Evolutionary conservation across 1,140 invertebrate genomes (phyloP), one percentile per base, ranked within the genome.

Genomic region (Lepidurus packardi): DNA sequence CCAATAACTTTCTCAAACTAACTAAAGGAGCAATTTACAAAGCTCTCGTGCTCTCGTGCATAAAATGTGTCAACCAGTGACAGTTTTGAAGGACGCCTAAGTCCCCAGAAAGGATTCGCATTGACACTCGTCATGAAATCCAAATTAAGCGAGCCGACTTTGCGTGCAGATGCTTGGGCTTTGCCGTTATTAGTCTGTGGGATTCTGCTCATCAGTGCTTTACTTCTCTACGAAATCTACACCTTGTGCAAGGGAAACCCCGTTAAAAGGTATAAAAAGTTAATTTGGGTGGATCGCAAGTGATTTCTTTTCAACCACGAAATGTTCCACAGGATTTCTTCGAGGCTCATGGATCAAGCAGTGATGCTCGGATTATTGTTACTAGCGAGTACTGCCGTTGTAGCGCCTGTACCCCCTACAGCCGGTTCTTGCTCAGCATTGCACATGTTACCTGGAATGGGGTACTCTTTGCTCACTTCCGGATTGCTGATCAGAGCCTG

Each of bases 401-500:
- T 77, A 5, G 76, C 76, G 11, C 44, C 76, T 45, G 76, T 77
- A 21, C 76, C 76, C 13, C 41, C 65, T 11, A 77, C 45, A 7
- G 76, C 45, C 25, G 76, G 76, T n/a, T 77, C 76, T 8, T 77
- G 76, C 11, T 65, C 44, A 21, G 65, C 43, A 34, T 65, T 77
- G 34, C 65, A 53, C 7, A 47, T 77, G 25, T 45, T 45, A 24
- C 76, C 76, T 41, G 76, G 76, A 77, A 16, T 77, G 44, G 76
- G 43, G 24, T 77, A 77, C 25, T 45, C 44, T 5, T 16, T 77
- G 16, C 24, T 77, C 21, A 41, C 44, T 25, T 45, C 76, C 34
- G 76, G 76, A 53, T 77, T 77, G 76, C 21, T 77, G 76, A 41
- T 65, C 11, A 47, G 76, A 47, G 65, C 65, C 44, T 65, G 53